These are phyloP conservation scores for Zygogramma bicolorata DNA, from an alignment of 2,888 invertebrate genomes.

Conservation along the genomic window DNA sequence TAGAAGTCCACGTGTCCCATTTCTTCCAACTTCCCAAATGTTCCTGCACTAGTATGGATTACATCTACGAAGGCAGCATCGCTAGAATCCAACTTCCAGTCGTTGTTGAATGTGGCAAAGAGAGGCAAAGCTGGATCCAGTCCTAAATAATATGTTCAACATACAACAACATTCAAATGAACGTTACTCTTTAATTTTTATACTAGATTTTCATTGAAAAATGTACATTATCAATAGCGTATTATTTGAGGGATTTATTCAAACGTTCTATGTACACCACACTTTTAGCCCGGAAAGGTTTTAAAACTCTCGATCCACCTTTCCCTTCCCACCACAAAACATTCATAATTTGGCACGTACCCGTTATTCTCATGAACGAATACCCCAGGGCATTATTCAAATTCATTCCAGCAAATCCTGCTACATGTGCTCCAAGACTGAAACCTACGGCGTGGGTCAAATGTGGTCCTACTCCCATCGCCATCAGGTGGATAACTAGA, in stretches of 20 bases:
- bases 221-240: too few species aligned
- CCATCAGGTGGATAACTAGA: constrained; percentile 64
- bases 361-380: constrained; percentile 64
- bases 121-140: constrained; percentile 76
- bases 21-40: constrained; percentile 71
- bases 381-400: constrained; percentile 56
- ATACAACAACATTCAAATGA: not conserved
- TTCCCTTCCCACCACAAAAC: too few species aligned
- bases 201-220: too few species aligned
- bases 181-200: too few species aligned
- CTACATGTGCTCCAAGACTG: constrained; percentile 72
- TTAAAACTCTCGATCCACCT: too few species aligned
- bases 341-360: too few species aligned
- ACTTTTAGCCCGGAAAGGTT: too few species aligned
- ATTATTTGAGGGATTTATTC: too few species aligned
- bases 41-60: constrained; percentile 86
- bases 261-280: too few species aligned
- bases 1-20: constrained; percentile 76
- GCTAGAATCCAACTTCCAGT: constrained; percentile 77
- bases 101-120: constrained; percentile 68
- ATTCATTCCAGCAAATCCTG: constrained; percentile 65
- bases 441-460: constrained; percentile 71
- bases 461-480: constrained; percentile 59
- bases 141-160: constrained; percentile 59
- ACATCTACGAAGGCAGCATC: constrained; percentile 91